These are phyloP conservation scores for Spisula subtruncata DNA, from an alignment of 2,888 invertebrate genomes.

Conservation along the genomic window DNA sequence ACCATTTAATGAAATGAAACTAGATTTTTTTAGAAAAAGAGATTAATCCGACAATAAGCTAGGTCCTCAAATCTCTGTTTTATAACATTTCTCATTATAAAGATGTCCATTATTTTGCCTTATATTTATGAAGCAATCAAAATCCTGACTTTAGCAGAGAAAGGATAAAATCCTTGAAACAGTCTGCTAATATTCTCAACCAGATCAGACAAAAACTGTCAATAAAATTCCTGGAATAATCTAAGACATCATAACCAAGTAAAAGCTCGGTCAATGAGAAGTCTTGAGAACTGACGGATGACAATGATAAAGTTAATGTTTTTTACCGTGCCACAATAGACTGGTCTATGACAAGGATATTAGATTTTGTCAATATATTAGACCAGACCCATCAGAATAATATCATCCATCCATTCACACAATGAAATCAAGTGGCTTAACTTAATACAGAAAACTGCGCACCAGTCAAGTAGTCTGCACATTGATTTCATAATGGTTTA, in stretches of 20 bases:
- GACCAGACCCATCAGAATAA: neutral
- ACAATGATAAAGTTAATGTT: constrained; percentile 1
- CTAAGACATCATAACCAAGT: neutral
- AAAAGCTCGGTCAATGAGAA: neutral
- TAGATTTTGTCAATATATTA: neutral
- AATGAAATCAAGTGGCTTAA: neutral
- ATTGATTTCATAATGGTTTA: neutral
- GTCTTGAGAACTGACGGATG: neutral
- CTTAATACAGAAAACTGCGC: neutral
- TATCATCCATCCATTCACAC: neutral
- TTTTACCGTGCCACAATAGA: neutral
- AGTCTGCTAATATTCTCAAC: no score
- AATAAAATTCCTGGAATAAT: neutral
- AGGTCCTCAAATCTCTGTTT: no score
- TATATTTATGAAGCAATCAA: no score
- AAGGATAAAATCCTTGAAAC: no score
- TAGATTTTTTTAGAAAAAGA: no score
- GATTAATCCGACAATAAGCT: no score
- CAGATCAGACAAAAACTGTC: neutral
- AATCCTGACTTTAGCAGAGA: no score
- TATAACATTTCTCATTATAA: no score
- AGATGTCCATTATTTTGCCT: no score
- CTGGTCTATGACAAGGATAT: neutral
- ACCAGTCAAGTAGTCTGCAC: neutral
- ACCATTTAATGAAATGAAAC: no score